phyloP scores from a whole-genome alignment of 64 coral and sea anemone species.

The Actinia tenebrosa region DNA sequence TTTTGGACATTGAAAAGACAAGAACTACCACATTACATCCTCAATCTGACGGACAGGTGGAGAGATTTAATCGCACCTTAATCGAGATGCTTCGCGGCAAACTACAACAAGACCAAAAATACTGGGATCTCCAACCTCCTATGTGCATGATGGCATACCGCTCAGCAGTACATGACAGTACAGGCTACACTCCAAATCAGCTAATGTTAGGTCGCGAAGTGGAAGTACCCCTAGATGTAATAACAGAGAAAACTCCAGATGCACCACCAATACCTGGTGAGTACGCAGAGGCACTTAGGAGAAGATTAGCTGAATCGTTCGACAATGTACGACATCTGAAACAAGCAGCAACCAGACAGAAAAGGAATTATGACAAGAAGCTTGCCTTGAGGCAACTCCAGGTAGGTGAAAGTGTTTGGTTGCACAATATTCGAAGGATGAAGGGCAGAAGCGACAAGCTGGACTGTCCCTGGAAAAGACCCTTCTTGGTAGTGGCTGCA shows the following conservation, averaged over 20 bases:
- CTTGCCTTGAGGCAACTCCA: constrained; percentile 2
- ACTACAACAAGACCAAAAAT: constrained; percentile 28
- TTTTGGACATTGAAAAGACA: constrained; percentile 56
- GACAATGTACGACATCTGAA: constrained; percentile 19
- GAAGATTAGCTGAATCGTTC: constrained; percentile 18
- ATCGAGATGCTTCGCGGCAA: constrained; percentile 45
- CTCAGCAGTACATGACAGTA: no score
- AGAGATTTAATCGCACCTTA: constrained; percentile 37
- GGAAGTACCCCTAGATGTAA: constrained; percentile 22
- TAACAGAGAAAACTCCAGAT: constrained; percentile 25
- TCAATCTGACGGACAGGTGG: constrained; percentile 57
- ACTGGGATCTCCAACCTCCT: constrained; percentile 63
- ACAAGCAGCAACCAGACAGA: constrained; percentile 39
- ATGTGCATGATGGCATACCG: no score
- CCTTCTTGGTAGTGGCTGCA: background rate
- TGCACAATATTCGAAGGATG: constrained; percentile 27
- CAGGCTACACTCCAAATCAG: constrained; percentile 9
- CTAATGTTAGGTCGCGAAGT: constrained; percentile 46
- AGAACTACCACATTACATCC: constrained; percentile 45
- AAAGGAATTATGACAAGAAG: constrained; percentile 32
- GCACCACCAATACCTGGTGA: no score
- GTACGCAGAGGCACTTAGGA: constrained; percentile 19
- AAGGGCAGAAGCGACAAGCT: background rate
- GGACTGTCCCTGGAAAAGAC: no score
- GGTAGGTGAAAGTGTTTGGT: constrained; percentile 41